Conservation (phyloP, 1,140 invertebrate genomes). For the Cherax destructor region DNA sequence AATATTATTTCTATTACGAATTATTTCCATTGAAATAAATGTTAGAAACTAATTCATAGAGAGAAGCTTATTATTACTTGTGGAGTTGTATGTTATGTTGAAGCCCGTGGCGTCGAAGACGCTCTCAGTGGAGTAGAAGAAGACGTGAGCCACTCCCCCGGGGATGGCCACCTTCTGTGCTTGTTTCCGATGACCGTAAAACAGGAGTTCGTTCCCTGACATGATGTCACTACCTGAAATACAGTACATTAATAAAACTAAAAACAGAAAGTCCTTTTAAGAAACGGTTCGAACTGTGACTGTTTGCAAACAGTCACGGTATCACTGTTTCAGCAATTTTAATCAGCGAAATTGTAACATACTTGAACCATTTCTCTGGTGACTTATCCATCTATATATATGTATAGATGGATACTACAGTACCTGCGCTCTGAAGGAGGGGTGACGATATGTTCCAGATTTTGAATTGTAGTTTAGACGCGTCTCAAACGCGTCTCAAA, state of each 20-base stretch:
- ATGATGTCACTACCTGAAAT: neutral
- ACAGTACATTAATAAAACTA: neutral
- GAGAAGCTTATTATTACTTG: neutral
- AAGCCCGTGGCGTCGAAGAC: constrained; percentile 14
- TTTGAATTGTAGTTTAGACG: no score
- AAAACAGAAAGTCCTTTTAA: no score
- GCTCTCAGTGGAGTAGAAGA: neutral
- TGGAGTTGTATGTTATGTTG: constrained; percentile 19
- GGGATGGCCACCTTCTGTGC: neutral
- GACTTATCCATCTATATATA: no score
- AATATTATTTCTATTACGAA: neutral
- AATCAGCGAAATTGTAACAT: no score
- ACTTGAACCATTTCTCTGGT: no score
- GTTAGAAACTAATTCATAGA: neutral
- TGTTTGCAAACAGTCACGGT: no score
- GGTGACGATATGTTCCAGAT: no score
- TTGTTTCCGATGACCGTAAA: neutral
- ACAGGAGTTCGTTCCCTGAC: neutral
- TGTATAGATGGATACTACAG: no score
- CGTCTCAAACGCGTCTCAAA: no score
- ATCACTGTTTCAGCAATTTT: no score
- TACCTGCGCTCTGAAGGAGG: no score
- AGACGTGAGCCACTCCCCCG: neutral
- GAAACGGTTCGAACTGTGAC: no score
- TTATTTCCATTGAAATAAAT: neutral